Evolutionary conservation across 2,113 vertebrate genomes (phyloP).

Genomic region (Pyrgilauda ruficollis): DNA sequence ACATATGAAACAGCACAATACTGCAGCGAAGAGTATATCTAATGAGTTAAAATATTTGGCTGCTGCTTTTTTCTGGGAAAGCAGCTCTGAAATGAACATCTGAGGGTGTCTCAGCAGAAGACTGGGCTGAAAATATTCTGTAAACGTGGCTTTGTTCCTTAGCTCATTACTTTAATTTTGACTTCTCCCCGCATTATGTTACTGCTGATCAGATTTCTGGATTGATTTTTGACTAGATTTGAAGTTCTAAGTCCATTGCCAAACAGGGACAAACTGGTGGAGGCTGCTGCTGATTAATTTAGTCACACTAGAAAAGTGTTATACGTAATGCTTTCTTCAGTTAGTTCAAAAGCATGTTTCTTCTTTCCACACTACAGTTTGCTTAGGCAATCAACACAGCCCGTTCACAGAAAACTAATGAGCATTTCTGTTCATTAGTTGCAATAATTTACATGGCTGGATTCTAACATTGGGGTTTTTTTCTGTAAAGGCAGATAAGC

Average conservation of each 20-base stretch:
- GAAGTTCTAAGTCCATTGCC: background rate
- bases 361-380: background rate
- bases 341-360: background rate
- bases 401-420: background rate
- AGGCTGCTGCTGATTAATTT: slow-evolving; percentile 12
- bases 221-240: slow-evolving; percentile 4
- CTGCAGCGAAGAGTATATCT: background rate
- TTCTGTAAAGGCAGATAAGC: background rate
- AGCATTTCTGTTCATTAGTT: background rate
- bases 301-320: background rate
- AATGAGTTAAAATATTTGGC: slow-evolving; percentile 62
- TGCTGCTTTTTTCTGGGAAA: slow-evolving; percentile 41
- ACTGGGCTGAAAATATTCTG: slow-evolving; percentile 43
- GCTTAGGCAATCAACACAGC: background rate
- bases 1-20: background rate
- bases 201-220: background rate
- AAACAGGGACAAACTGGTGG: background rate
- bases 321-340: background rate
- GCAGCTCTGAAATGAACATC: slow-evolving; percentile 45
- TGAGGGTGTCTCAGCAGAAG: slow-evolving; percentile 42
- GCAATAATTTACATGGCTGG: background rate
- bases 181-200: background rate
- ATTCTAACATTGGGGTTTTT: background rate
- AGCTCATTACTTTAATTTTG: background rate
- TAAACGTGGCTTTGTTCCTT: slow-evolving; percentile 49